Evolutionary conservation across 2,888 invertebrate genomes (phyloP).

Genomic region (Drosophila emarginata): DNA sequence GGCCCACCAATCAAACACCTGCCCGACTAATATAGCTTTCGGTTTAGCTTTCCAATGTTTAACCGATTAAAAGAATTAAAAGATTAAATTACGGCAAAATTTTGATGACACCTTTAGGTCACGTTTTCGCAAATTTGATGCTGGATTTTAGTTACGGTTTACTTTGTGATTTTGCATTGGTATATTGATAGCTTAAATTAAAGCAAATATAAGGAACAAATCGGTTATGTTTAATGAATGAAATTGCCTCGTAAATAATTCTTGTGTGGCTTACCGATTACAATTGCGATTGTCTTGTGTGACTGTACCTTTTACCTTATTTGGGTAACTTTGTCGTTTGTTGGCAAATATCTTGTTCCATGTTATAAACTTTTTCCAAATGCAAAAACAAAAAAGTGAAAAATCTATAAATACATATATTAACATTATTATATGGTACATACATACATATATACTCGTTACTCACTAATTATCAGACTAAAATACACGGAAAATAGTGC

Average conservation of each 20-base stretch:
- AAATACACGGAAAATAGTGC: neutral
- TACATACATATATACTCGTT: neutral
- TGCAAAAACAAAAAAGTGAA: neutral
- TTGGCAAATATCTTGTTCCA: conserved; percentile 5
- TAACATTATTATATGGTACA: neutral
- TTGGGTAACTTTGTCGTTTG: neutral
- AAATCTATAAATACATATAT: neutral
- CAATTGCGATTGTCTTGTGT: neutral
- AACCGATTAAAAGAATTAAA: no score
- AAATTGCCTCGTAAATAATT: neutral
- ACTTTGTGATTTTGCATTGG: no score
- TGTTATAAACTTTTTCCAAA: neutral
- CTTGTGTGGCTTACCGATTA: neutral
- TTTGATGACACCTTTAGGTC: no score
- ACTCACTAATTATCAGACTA: neutral
- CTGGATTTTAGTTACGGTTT: no score
- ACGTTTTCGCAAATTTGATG: no score
- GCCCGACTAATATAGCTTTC: no score
- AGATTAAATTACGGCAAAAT: no score
- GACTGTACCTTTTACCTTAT: conserved; percentile 1
- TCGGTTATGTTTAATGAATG: neutral
- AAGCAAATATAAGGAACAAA: no score
- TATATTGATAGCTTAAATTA: no score
- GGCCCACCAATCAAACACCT: no score
- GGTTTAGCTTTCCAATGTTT: no score